Evolutionary conservation across 64 coral and sea anemone species (phyloP), one percentile per base, ranked within the genome.

Genomic region (Montipora foliosa): DNA sequence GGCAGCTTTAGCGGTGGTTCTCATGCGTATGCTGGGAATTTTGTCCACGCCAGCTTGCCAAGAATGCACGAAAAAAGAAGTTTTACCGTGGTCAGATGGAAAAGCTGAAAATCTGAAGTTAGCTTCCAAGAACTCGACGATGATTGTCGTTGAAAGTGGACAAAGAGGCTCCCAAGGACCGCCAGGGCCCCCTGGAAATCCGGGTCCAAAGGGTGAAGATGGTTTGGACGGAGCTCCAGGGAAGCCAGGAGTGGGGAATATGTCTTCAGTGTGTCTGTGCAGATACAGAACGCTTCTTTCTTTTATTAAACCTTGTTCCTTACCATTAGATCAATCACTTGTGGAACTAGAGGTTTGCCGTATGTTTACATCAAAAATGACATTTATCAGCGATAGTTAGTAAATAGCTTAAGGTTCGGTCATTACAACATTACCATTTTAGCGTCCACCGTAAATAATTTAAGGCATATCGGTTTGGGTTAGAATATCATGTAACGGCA

Each of bases 141-240:
- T 78, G 20, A 78, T 67, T 46, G n/a, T 59, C 8, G 11, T 78
- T 24, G n/a, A 57, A 11, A 57, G 53, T 11, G 90, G 90, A 25
- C 67, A 67, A 16, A 16, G 76, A 67, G 92, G 92, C 8, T 84
- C 92, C 50, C 92, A 37, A 45, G 92, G 92, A 12, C 16, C 22
- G 19, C 16, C n/a, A 10, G 83, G 83, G 5, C 13, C 83, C 44
- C 9, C 48, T 8, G 92, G 92, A 16, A 11, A 21, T 44, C 16
- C 13, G 8, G 83, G 83, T 5, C 29, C 82, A 11, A 71, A 69
- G 11, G 82, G 82, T 1, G 47, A 72, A 1, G 82, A 86, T 71
- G 82, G 82, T 47, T 7, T 46, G 6, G 57, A 79, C 19, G 92
- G 92, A 67, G 45, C 53, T 15, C 84, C 47, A 4, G 92, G 92